Evolutionary conservation across 2,888 invertebrate genomes (phyloP), one percentile per base, ranked within the genome.

Genomic region (Dilophus febrilis): DNA sequence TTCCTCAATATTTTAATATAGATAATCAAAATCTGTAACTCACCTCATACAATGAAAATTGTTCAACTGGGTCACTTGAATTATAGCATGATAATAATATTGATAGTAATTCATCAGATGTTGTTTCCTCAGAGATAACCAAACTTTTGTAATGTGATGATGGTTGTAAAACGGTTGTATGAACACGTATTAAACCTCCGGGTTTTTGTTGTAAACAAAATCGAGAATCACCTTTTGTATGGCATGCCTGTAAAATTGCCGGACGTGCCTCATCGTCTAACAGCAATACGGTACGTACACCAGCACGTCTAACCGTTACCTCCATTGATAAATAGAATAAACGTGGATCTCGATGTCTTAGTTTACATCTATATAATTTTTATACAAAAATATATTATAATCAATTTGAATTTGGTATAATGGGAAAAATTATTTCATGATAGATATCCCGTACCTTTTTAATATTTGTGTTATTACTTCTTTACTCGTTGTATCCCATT

Each of bases 311-410:
- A 37, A 90, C 84, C 13, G 84, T 77, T 36, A 91, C 87, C 62
- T 91, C 91, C 91, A 94, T 92, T 54, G 87, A 86, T 40, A 94
- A 71, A 64, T 86, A 90, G 65, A 90, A 94, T 17, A 94, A 72
- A 51, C 90, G 76, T 2, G 90, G 87, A 63, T 94, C 92, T 19
- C 90, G 73, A 59, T 88, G 88, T 50, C 85, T 74, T 85, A 90
- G 88, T 53, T 85, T 76, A 64, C 70, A 60, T 46, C 63, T 63
- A 40, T n/a, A n/a, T n/a, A n/a, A n/a, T n/a, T n/a, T n/a, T n/a
- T n/a, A 13, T 40, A 36, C 27, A 11, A 38, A 19, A 14, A 37
- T 11, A 22, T 6, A 22, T 22, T 6, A 22, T 22, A 22, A 22
- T 22, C n/a, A n/a, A n/a, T n/a, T n/a, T n/a, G n/a, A 22, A 22